phyloP scores from a whole-genome alignment of 2,113 vertebrate species.

The Lamprologus sp. region DNA sequence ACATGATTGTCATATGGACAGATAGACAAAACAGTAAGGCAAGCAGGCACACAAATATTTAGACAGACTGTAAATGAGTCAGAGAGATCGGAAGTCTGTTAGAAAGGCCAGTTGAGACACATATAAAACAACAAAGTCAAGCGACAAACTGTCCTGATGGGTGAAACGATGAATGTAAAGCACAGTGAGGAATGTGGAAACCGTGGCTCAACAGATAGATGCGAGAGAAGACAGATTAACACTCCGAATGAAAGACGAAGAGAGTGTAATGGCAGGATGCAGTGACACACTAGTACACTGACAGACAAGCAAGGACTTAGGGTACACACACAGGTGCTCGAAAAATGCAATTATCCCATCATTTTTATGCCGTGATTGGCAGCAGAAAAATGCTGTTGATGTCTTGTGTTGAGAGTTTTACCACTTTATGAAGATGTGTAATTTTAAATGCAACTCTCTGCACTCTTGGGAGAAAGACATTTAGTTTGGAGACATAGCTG shows the following conservation, averaged over 20 bases:
- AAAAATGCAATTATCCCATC: neutral
- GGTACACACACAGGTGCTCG: neutral
- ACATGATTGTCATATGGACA: neutral
- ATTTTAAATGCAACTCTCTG: neutral
- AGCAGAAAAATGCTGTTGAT: neutral
- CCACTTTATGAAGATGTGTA: neutral
- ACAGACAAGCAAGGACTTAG: neutral
- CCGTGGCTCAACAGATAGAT: neutral
- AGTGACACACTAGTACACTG: neutral
- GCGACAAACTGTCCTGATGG: neutral
- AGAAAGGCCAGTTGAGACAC: neutral
- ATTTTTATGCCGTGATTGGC: neutral
- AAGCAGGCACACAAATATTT: neutral
- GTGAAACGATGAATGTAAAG: neutral
- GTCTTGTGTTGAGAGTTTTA: neutral
- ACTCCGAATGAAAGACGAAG: slow-evolving; percentile 1
- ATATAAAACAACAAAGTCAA: neutral
- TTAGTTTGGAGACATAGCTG: neutral
- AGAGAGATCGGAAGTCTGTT: neutral
- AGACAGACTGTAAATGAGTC: neutral
- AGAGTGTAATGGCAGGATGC: neutral
- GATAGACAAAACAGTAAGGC: neutral
- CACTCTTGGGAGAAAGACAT: neutral
- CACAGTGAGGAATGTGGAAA: neutral
- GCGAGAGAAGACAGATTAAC: neutral